phyloP scores from a whole-genome alignment of 2,113 vertebrate species.

The Procavia capensis region DNA sequence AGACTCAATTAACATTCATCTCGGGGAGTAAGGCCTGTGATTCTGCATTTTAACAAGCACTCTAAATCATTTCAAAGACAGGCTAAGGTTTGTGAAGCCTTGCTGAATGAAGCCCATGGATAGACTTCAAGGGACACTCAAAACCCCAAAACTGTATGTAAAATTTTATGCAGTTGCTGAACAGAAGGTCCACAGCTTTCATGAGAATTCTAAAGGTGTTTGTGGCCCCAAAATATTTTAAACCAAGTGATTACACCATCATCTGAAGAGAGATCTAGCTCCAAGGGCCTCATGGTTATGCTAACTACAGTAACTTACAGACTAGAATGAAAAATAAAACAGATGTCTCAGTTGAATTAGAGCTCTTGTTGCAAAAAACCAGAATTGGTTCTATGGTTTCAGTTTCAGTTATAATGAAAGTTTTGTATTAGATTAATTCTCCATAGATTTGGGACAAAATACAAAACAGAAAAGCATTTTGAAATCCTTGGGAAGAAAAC shows the following conservation, averaged over 20 bases:
- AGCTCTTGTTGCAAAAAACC: background rate
- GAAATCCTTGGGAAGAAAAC: background rate
- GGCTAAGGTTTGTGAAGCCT: background rate
- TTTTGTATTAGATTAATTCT: background rate
- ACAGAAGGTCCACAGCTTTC: background rate
- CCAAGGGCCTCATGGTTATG: background rate
- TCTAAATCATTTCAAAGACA: background rate
- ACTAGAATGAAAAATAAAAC: background rate
- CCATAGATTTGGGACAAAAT: background rate
- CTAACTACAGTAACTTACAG: background rate
- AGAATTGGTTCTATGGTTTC: background rate
- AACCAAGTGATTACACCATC: background rate
- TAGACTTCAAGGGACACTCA: background rate
- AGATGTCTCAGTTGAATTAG: background rate
- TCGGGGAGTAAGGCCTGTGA: background rate
- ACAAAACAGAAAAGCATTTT: background rate
- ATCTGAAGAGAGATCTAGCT: background rate
- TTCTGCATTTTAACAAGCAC: background rate
- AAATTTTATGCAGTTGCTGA: background rate
- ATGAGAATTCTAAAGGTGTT: background rate
- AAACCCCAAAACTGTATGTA: background rate
- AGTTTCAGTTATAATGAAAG: background rate
- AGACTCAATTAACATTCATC: background rate
- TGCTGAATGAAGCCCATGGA: background rate
- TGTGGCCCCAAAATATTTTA: background rate